Base-by-base conservation (phyloP, 2,797 vertebrate species). In the Columba guinea region DNA sequence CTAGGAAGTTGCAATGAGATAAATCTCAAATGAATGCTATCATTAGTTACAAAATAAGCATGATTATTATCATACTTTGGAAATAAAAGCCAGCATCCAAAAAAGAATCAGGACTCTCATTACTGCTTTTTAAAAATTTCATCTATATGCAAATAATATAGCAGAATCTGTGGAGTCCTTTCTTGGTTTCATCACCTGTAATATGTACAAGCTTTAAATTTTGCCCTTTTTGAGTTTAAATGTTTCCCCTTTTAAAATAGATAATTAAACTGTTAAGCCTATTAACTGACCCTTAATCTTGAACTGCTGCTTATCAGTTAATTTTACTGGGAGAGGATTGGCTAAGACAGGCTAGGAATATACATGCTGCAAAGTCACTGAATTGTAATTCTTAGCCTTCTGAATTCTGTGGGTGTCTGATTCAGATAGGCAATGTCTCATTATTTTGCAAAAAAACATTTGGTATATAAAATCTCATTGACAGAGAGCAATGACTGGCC, bases 81-180 rank as follows among this genome's bases (percentile, higher is more conserved):
- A 87, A 68, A 63, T 85, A 81, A 92, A 84, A 73, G 71, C 20
- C 55, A 94, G 35, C 71, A 81, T 96, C 83, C 21, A 22, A 91
- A 86, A 95, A 81, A 80, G 68, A 90, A 92, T 93, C 32, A 82
- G 19, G 59, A 92, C 63, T 88, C 65, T 89, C 52, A 68, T 80
- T 96, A 89, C 34, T 60, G 73, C 87, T 91, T 93, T 95, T 94
- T 60, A 18, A 86, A 65, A 68, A 51, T 51, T 64, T 94, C 21
- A 90, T 95, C 93, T 95, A 35, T 90, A 85, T 95, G 87, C 91
- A 97, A 94, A 96, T 94, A 75, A 55, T 51, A 70, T 74, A 91
- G 73, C 27, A 84, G 24, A n/a, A 73, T 94, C 89, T 93, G 39
- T 85, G 73, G 39, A 87, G 74, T 75, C 48, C 12, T 13, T 44